A percentile compares a stretch with the other conserved stretches of the same genome.
These are phyloP conservation scores for Cerastis leucographa DNA, from an alignment of 2,888 invertebrate genomes.

Conservation along the genomic window DNA sequence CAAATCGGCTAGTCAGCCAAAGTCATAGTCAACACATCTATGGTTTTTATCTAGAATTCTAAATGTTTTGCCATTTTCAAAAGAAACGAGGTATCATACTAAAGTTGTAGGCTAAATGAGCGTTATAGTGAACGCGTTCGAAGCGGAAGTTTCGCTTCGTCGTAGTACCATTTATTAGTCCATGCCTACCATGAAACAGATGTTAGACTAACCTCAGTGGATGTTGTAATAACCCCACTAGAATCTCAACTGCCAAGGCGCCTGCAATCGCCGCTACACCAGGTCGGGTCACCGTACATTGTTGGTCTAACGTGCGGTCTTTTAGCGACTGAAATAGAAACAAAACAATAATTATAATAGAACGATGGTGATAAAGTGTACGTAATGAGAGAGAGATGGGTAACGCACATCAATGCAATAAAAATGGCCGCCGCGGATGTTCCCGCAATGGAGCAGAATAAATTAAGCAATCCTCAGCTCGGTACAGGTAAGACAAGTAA, in stretches of 20 bases:
- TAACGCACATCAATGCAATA: not conserved
- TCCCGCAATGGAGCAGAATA: not conserved
- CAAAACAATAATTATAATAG: no score
- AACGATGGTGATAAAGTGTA: no score
- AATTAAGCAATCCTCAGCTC: no score
- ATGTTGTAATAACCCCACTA: constrained; percentile 96
- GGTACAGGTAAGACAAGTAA: no score
- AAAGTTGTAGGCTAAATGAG: not conserved
- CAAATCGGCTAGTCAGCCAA: no score
- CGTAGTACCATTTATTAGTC: not conserved
- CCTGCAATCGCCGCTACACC: constrained; percentile 97
- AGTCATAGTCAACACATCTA: no score
- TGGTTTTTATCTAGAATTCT: no score
- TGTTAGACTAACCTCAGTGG: constrained; percentile 90
- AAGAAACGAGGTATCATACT: not conserved
- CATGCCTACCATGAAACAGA: not conserved
- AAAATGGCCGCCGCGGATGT: not conserved
- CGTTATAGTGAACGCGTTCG: not conserved
- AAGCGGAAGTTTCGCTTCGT: not conserved
- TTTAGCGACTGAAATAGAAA: constrained; percentile 92
- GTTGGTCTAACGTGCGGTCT: constrained; percentile 98
- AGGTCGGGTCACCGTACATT: constrained; percentile 99
- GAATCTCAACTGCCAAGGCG: constrained; percentile 97
- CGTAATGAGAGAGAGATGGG: not conserved
- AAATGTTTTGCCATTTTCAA: not conserved